phyloP scores from a whole-genome alignment of 2,888 invertebrate genomes.

The Corbicula japonica region DNA sequence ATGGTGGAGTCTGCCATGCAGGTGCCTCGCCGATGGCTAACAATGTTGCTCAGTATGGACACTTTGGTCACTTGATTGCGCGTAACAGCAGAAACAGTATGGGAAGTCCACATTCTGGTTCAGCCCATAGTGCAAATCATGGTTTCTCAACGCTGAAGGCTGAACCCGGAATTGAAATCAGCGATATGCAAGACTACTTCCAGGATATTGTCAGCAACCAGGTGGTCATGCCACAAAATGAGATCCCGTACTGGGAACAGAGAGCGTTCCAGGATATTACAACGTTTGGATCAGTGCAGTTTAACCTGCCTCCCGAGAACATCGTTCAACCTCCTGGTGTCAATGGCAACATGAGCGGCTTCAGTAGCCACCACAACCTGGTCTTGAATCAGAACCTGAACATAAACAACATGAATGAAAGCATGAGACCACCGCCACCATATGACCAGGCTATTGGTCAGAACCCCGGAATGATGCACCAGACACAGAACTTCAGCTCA shows the following conservation, averaged over 20 bases:
- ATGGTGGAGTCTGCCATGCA: slow-evolving; percentile 80
- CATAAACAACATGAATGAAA: slow-evolving; percentile 49
- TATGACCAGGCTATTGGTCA: slow-evolving; percentile 78
- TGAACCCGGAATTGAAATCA: slow-evolving; percentile 73
- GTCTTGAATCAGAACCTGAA: slow-evolving; percentile 50
- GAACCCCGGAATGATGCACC: slow-evolving; percentile 49
- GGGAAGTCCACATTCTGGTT: slow-evolving; percentile 81
- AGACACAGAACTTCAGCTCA: slow-evolving; percentile 61
- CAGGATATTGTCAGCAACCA: slow-evolving; percentile 81
- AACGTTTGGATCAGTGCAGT: slow-evolving; percentile 63
- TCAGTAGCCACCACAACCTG: slow-evolving; percentile 42
- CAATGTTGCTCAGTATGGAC: slow-evolving; percentile 75
- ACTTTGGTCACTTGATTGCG: slow-evolving; percentile 85
- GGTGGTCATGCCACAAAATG: slow-evolving; percentile 80
- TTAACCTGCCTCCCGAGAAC: slow-evolving; percentile 62
- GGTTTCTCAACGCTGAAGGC: slow-evolving; percentile 69
- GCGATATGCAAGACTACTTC: slow-evolving; percentile 74
- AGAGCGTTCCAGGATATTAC: slow-evolving; percentile 71
- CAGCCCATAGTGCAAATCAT: slow-evolving; percentile 78
- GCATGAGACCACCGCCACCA: slow-evolving; percentile 82
- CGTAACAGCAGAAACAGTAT: slow-evolving; percentile 77
- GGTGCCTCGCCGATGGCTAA: slow-evolving; percentile 79
- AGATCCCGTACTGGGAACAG: slow-evolving; percentile 81
- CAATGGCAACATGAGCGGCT: slow-evolving; percentile 57
- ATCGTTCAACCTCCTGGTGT: slow-evolving; percentile 65